Base-by-base conservation (phyloP, 2,113 vertebrate genomes). In the Lasiurus borealis region DNA sequence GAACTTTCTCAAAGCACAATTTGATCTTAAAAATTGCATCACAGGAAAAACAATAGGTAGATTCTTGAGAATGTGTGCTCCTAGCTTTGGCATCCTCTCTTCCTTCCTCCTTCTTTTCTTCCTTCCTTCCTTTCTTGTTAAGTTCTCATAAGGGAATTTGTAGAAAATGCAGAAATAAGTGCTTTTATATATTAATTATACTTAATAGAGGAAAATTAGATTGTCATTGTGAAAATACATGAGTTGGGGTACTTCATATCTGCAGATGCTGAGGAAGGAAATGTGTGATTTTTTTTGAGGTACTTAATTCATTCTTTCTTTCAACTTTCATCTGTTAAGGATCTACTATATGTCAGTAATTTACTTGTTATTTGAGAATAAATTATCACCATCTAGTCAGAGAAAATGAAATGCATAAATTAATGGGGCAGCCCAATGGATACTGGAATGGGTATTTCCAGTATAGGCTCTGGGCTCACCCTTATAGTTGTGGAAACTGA, bases 271-370 rank as follows among this genome's bases (percentile, higher is more conserved):
- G 21, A 36, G 23, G 6, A 19, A 80, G 21, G 25, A 57, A 66
- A 52, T 59, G 4, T 50, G 8, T 69, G 14, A 12, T 52, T 86
- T 82, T 77, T 77, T 72, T 48, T 82, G 50, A 64, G 31, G 8
- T 52, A 19, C 34, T 82, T 80, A 46, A 44, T 92, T 77, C 50
- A 54, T n/a, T 85, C 34, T 88, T 85, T 78, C 66, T 14, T 85
- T 85, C 50, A 89, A 11, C 6, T 81, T 15, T 80, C 29, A 68
- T 52, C 52, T 68, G 3, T 95, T 85, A 80, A 91, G 10, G 4
- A 50, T 72, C 36, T 78, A 27, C 11, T 62, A 9, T 46, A 44
- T 46, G 8, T 29, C 18, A 85, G 8, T 2, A 75, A 71, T 76
- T 66, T 34, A n/a, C 64, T 71, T 59, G 34, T 71, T 44, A 92